Base-by-base conservation (phyloP, 2,888 invertebrate genomes). In the Tenthredo livida region DNA sequence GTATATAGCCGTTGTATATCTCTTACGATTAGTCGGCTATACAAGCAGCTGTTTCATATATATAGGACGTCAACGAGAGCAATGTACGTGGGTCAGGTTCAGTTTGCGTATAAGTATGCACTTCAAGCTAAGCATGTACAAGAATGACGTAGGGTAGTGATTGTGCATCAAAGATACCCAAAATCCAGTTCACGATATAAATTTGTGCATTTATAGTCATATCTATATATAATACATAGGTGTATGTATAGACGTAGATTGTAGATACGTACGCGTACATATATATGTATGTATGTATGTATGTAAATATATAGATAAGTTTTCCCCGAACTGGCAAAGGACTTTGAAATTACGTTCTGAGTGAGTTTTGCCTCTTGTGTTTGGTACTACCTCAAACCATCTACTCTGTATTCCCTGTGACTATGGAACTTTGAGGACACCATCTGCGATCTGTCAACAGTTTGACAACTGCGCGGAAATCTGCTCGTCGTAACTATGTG, bases 371-470 rank as follows among this genome's bases (percentile, higher is more conserved):
- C 17, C 77, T 54, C 17, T 17, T 21, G n/a, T 77, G 29, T 50
- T 47, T 50, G 50, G 33, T 50, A 54, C 77, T 50, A 54, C 77
- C 17, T 33, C 47, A 15, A 33, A 29, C 40, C 43, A 10, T 73
- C 43, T 25, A 25, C 43, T 73, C 40, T 33, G n/a, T 47, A 77
- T 77, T 77, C 77, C n/a, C 77, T 77, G 50, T 50, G 54, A 50
- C n/a, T 54, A 17, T 12, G 50, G 47, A 77, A 54, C 50, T 77
- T 33, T 54, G 77, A 54, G 50, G 54, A 77, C 50, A 54, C 77
- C 77, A 77, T 50, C 77, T 77, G 50, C 21, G 29, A 77, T 77
- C 77, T 77, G 77, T 77, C 77, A 77, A 77, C 77, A 77, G 77
- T 77, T 77, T 54, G 77, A 77, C 77, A 77, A 77, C 77, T 25